Base-by-base conservation (phyloP, 2,113 vertebrate species). In the Columba janthina region DNA sequence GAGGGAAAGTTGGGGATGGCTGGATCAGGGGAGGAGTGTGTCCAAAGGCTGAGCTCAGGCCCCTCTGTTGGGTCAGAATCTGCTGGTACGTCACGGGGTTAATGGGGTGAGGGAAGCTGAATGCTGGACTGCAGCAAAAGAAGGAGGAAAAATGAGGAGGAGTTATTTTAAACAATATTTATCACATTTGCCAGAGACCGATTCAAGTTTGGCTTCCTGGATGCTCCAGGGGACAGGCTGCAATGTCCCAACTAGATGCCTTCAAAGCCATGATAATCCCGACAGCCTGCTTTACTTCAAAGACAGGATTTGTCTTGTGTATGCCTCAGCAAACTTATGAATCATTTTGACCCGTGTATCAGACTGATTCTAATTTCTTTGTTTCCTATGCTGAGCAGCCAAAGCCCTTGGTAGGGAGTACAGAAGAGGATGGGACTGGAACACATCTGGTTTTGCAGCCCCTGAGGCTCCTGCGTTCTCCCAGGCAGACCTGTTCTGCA, bases 81-180 rank as follows among this genome's bases (percentile, higher is more conserved):
- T 99, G 99, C 98, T 99, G 99, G 97, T 99, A 99, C 0, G 99
- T 98, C 97, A 99, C 94, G 0, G 99, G 99, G 91, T 99, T 99
- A 97, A 99, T 99, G 69, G 99, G 99, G 69, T 99, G 99, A 15
- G 99, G 99, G 91, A 99, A 99, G 86, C 98, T 98, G 96, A 99
- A 99, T 0, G 99, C 99, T 0, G 99, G 99, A 92, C 99, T 99
- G 97, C 54, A 97, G 94, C 66, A 40, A 66, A 0, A 66, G 15
- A 13, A 67, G n/a, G 32, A 94, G 29, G n/a, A 74, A 48, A 60
- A 81, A 83, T 7, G 4, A 87, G 24, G 48, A 91, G 50, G 34
- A 62, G 64, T 69, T 85, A 89, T 77, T 93, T 88, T 24, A 71
- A 91, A 89, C 36, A 56, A 26, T 51, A 42, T 80, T 86, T 67